A percentile compares a stretch with the other conserved stretches of the same genome.
Evolutionary conservation across 23 tunicate species (phyloP).

Genomic region (Aplidium turbinatum): DNA sequence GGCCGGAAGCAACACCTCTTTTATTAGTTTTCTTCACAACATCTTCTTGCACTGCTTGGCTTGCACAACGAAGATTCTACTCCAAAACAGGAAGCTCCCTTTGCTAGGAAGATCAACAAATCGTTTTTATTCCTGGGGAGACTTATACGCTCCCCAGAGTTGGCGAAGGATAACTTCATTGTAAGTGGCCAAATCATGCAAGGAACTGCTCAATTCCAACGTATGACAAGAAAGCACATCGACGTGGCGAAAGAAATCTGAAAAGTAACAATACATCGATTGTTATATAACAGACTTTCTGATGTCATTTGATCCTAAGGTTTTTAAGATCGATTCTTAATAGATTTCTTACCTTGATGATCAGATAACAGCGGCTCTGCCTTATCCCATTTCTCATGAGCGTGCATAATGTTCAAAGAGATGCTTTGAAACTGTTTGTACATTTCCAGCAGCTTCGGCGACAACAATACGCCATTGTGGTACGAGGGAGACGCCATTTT

Average conservation of each 20-base stretch:
- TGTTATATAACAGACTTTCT: too few species aligned
- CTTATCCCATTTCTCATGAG: slow-evolving; percentile 83
- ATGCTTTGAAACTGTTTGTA: slow-evolving; percentile 66
- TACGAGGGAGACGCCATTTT: slow-evolving; percentile 71
- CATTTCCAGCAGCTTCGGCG: slow-evolving; percentile 60
- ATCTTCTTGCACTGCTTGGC: too few species aligned
- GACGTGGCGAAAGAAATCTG: slow-evolving; percentile 77
- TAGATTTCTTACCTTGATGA: slow-evolving; percentile 61
- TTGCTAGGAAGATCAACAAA: too few species aligned
- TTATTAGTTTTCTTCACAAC: too few species aligned
- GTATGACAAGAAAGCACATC: slow-evolving; percentile 55
- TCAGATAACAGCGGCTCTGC: slow-evolving; percentile 47
- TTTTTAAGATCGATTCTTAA: too few species aligned
- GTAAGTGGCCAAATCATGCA: slow-evolving; percentile 70
- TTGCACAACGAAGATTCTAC: too few species aligned
- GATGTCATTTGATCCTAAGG: too few species aligned
- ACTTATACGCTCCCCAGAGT: slow-evolving; percentile 52
- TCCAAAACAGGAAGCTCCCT: too few species aligned
- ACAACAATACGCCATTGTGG: slow-evolving; percentile 35
- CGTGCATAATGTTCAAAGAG: slow-evolving; percentile 57
- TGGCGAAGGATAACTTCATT: slow-evolving; percentile 63
- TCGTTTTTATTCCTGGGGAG: slow-evolving; percentile 78
- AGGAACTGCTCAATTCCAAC: slow-evolving; percentile 54
- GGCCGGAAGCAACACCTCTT: too few species aligned
- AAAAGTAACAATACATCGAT: too few species aligned